Conservation (phyloP, 2,113 vertebrate genomes). For the Tetrao urogallus region DNA sequence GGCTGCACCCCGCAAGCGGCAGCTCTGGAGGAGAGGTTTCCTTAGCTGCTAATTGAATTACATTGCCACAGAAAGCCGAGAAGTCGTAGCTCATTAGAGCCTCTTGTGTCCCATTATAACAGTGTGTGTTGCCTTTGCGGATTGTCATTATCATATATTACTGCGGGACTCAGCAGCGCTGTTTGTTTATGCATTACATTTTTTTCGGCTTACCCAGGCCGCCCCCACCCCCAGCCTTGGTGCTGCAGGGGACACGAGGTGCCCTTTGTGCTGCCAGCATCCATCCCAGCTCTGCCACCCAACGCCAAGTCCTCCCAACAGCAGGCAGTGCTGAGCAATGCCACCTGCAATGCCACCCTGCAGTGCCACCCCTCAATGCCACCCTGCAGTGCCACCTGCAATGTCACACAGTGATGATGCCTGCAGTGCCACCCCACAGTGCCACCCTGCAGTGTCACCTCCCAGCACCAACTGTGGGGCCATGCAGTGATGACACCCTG, state of each 20-base stretch:
- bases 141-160: conserved; percentile 66
- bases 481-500: too few relatives aligned
- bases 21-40: conserved; percentile 36
- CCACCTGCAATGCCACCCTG: neutral
- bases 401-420: too few relatives aligned
- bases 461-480: too few relatives aligned
- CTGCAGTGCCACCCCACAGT: too few relatives aligned
- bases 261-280: neutral
- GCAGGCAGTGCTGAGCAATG: neutral
- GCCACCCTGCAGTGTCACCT: too few relatives aligned
- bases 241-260: neutral
- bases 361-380: too few relatives aligned
- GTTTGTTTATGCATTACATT: conserved; percentile 59
- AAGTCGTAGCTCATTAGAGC: conserved; percentile 71
- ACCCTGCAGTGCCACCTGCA: too few relatives aligned
- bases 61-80: conserved; percentile 67
- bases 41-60: conserved; percentile 72
- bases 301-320: neutral
- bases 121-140: conserved; percentile 59
- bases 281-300: neutral
- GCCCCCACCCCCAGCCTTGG: neutral
- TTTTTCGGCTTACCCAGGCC: conserved; percentile 27
- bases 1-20: neutral
- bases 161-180: conserved; percentile 51
- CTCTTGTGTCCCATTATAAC: conserved; percentile 69